Percentiles rank a stretch among this genome's conserved stretches.
Evolutionary conservation across 2,797 vertebrate species (phyloP).

Genomic region (Thunnus albacares): DNA sequence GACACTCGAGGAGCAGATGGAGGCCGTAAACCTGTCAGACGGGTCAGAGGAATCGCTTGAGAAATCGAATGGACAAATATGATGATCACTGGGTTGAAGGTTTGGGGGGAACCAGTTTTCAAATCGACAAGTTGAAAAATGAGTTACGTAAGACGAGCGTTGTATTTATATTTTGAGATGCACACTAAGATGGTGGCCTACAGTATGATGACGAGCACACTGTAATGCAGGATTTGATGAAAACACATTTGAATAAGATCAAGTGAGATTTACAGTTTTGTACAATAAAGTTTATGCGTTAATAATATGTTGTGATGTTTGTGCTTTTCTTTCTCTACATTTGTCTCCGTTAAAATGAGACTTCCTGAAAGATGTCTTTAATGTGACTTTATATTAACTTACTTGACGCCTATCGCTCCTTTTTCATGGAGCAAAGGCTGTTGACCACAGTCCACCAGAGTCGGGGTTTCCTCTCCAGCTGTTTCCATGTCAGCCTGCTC

Average conservation of each 20-base stretch:
- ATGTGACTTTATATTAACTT: no score
- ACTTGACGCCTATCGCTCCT: no score
- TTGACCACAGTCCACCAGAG: no score
- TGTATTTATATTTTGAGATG: constrained; percentile 67
- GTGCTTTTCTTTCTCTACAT: not conserved
- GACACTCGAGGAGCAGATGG: constrained; percentile 60
- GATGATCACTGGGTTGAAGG: constrained; percentile 32
- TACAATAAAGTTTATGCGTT: constrained; percentile 66
- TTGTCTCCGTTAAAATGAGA: not conserved
- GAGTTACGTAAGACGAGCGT: not conserved
- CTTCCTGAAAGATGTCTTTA: not conserved
- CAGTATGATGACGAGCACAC: not conserved
- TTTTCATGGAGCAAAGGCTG: no score
- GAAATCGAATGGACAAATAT: constrained; percentile 69
- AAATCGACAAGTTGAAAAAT: constrained; percentile 4
- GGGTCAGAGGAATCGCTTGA: constrained; percentile 32
- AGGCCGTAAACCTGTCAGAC: constrained; percentile 65
- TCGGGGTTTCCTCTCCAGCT: no score
- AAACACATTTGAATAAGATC: constrained; percentile 35
- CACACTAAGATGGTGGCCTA: not conserved
- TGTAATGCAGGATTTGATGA: constrained; percentile 25
- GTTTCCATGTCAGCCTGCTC: no score
- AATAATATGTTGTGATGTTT: constrained; percentile 34
- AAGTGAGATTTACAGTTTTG: constrained; percentile 60
- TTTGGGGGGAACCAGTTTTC: not conserved